Evolutionary conservation across 2,113 vertebrate species (phyloP).

Genomic region (human): GRCh38 chr9:8273001-8273500

Average conservation of each 20-base stretch:
- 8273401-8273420: background rate
- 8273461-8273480: background rate
- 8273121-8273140: background rate
- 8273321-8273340: background rate
- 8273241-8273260: background rate
- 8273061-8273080: background rate
- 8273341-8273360: background rate
- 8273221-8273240: background rate
- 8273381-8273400: background rate
- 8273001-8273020: background rate
- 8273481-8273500: background rate
- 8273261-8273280: background rate
- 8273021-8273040: background rate
- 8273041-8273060: background rate
- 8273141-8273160: background rate
- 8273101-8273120: background rate
- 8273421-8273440: background rate
- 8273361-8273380: background rate
- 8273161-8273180: background rate
- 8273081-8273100: background rate
- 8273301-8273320: background rate
- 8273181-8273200: background rate
- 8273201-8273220: background rate
- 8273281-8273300: background rate
- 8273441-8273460: background rate